A percentile compares a stretch with the other conserved stretches of the same genome.
Evolutionary conservation across 2,888 invertebrate species (phyloP).

Genomic region (Mimachlamys varia): DNA sequence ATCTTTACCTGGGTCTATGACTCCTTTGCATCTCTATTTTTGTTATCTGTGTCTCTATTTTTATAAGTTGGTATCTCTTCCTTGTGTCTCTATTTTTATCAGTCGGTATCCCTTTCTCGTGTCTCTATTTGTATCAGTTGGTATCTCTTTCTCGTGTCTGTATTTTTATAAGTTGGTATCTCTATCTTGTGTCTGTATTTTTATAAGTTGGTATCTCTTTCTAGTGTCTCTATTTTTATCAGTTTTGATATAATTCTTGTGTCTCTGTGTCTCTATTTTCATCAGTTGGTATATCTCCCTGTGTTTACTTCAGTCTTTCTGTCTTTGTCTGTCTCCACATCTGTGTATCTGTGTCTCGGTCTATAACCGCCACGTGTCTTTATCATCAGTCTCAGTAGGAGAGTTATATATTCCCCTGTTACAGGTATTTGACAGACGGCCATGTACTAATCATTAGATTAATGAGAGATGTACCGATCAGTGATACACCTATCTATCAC

Average conservation of each 20-base stretch:
- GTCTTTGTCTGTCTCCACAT: not conserved
- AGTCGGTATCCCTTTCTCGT: not conserved
- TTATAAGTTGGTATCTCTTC: too few relatives aligned
- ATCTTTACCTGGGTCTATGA: too few relatives aligned
- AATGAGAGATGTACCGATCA: not conserved
- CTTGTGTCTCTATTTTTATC: not conserved
- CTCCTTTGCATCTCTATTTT: too few relatives aligned
- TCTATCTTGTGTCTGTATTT: too few relatives aligned
- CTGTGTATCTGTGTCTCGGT: not conserved
- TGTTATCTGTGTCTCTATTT: too few relatives aligned
- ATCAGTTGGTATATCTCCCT: too few relatives aligned
- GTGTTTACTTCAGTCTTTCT: not conserved
- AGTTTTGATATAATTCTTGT: too few relatives aligned
- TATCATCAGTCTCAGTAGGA: not conserved
- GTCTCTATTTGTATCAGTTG: not conserved
- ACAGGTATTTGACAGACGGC: not conserved
- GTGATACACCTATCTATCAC: not conserved
- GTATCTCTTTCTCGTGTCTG: too few relatives aligned
- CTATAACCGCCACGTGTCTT: not conserved
- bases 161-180: too few relatives aligned
- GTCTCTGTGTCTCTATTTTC: too few relatives aligned
- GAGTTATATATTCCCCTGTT: not conserved
- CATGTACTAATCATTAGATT: constrained; percentile 28
- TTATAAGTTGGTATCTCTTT: too few relatives aligned
- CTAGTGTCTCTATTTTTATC: too few relatives aligned